Base-by-base conservation (phyloP, 2,888 invertebrate species). In the Mayetiola destructor region DNA sequence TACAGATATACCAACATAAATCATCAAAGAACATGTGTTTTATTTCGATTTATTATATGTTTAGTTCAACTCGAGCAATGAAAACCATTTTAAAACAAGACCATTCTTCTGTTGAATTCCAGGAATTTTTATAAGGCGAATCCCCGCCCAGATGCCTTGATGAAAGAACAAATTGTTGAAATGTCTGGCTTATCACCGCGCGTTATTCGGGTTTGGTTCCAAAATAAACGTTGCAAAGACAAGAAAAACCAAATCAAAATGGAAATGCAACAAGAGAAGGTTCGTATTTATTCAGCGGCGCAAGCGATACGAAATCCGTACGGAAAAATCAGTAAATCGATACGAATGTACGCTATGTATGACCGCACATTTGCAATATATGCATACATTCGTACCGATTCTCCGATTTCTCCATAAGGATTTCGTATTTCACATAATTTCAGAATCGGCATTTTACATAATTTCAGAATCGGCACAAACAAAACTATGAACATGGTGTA, bases 191-290 rank as follows among this genome's bases (percentile, higher is more conserved):
- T 99, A 56, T 94, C 92, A 66, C 96, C 97, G 20, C 78, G 99
- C 16, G 99, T 99, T 64, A 99, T 99, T 70, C 81, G 99, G 68
- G 99, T 99, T 59, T 99, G 99, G 99, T 99, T 97, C 79, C 96
- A 96, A 75, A 96, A 96, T 75, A 96, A 95, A 72, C 79, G 95
- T 62, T 95, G 94, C 77, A 95, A 95, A 74, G 94, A 95, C 76
- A 95, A 95, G 77, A 95, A 95, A 78, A 88, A 92, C 55, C 85
- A 94, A 66, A 85, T 96, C 80, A 95, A 96, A 73, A 89, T 95
- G 76, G 92, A 95, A 73, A 93, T 95, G 83, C 91, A 94, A 68
- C 94, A 95, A 70, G 95, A 96, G 74, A 93, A 93, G 93, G 93
- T 93, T 77, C 93, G 94, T 32, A 30, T 40, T 12, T 16, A 40